phyloP scores from a whole-genome alignment of 2,113 vertebrate genomes.

The Drymodes brunneopygia region DNA sequence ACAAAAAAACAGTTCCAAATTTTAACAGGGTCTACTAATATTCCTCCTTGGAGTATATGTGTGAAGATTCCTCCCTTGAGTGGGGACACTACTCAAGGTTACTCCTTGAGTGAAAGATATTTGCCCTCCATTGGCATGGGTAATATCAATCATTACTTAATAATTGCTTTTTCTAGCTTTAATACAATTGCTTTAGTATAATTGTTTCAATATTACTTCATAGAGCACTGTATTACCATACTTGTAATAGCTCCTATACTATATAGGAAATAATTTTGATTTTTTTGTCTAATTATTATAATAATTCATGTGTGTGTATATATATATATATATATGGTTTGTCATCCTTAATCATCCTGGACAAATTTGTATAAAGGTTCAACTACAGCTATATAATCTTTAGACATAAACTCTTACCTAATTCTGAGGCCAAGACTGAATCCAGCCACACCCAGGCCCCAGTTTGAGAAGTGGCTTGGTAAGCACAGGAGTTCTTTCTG shows the following conservation, averaged over 20 bases:
- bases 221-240: neutral
- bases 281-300: neutral
- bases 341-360: neutral
- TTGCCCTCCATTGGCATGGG: fast-evolving
- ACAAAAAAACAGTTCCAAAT: neutral
- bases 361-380: neutral
- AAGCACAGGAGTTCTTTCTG: neutral
- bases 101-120: neutral
- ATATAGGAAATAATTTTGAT: neutral
- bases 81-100: neutral
- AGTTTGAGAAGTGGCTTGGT: neutral
- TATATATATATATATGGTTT: neutral
- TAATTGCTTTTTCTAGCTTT: neutral
- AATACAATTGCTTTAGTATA: neutral
- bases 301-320: neutral
- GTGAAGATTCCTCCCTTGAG: neutral
- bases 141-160: neutral
- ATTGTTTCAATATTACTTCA: neutral
- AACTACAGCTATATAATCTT: neutral
- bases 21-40: neutral
- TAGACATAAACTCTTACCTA: neutral
- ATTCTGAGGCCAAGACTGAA: neutral
- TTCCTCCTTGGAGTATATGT: neutral
- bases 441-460: neutral
- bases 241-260: neutral